Conservation (phyloP, 2,797 vertebrate genomes). For the Simalia tracyae region DNA sequence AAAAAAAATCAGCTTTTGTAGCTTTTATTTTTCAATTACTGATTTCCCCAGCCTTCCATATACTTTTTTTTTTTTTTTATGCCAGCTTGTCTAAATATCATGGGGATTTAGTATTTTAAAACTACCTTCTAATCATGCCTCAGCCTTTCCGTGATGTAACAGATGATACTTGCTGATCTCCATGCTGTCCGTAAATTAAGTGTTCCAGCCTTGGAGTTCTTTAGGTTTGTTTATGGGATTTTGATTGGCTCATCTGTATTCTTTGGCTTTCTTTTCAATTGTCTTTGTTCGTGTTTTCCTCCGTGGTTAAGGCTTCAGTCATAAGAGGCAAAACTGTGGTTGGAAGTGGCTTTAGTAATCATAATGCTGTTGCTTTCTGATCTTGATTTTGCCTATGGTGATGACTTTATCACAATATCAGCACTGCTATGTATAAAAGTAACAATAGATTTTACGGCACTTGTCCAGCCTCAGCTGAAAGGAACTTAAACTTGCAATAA, state of each 20-base stretch:
- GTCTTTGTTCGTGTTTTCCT: constrained; percentile 28
- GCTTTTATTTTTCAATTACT: constrained; percentile 49
- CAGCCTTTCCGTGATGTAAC: constrained; percentile 10
- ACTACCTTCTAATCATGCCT: constrained; percentile 35
- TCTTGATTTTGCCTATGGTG: constrained; percentile 6
- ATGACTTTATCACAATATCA: neutral
- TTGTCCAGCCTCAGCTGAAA: neutral
- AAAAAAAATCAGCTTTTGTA: constrained; percentile 30
- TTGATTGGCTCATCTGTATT: constrained; percentile 27
- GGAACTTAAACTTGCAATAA: neutral
- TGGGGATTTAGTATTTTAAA: constrained; percentile 42
- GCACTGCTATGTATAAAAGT: neutral
- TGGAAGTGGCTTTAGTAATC: neutral
- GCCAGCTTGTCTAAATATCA: constrained; percentile 27
- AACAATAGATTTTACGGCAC: neutral
- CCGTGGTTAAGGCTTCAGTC: constrained; percentile 34
- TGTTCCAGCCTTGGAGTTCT: neutral
- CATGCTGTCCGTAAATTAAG: constrained; percentile 6
- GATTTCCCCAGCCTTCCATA: constrained; percentile 35
- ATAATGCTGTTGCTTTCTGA: constrained; percentile 22
- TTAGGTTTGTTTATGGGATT: neutral
- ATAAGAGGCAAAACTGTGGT: constrained; percentile 28
- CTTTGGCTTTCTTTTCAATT: constrained; percentile 12
- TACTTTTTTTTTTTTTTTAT: constrained; percentile 49
- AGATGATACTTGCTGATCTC: constrained; percentile 28